Conservation (phyloP, 1,140 invertebrate genomes). For the Galleria mellonella region DNA sequence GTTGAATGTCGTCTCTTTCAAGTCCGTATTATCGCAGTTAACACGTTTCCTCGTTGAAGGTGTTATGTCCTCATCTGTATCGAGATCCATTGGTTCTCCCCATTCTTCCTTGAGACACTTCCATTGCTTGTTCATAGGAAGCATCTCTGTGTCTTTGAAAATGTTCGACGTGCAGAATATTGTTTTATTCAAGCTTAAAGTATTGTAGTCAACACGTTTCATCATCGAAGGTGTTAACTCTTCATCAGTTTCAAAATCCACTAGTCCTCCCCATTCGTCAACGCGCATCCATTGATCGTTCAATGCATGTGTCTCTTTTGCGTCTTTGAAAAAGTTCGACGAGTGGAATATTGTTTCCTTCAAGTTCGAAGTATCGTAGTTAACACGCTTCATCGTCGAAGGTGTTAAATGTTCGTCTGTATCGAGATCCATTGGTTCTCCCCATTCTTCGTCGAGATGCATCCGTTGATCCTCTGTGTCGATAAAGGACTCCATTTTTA, state of each 20-base stretch:
- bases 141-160: slow-evolving; percentile 49
- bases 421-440: slow-evolving; percentile 49
- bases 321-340: slow-evolving; percentile 45
- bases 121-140: slow-evolving; percentile 55
- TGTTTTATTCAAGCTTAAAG: slow-evolving; percentile 35
- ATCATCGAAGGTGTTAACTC: slow-evolving; percentile 21
- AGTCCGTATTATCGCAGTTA: slow-evolving; percentile 40
- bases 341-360: slow-evolving; percentile 49
- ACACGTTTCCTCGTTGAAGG: slow-evolving; percentile 27
- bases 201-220: slow-evolving; percentile 37
- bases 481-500: no score
- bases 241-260: slow-evolving; percentile 54
- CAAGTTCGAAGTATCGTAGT: slow-evolving; percentile 39
- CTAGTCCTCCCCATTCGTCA: slow-evolving; percentile 48
- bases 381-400: slow-evolving; percentile 30
- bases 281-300: slow-evolving; percentile 52
- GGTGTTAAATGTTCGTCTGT: slow-evolving; percentile 37
- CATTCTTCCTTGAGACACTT: slow-evolving; percentile 44
- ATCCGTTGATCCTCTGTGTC: slow-evolving; percentile 56
- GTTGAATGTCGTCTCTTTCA: slow-evolving; percentile 45
- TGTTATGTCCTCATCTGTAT: slow-evolving; percentile 40
- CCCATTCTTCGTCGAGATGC: slow-evolving; percentile 49
- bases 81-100: slow-evolving; percentile 51
- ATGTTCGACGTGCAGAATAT: slow-evolving; percentile 58
- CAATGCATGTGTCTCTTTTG: no score